Base-by-base conservation (phyloP, 2,113 vertebrate genomes). In the Scopus umbretta region DNA sequence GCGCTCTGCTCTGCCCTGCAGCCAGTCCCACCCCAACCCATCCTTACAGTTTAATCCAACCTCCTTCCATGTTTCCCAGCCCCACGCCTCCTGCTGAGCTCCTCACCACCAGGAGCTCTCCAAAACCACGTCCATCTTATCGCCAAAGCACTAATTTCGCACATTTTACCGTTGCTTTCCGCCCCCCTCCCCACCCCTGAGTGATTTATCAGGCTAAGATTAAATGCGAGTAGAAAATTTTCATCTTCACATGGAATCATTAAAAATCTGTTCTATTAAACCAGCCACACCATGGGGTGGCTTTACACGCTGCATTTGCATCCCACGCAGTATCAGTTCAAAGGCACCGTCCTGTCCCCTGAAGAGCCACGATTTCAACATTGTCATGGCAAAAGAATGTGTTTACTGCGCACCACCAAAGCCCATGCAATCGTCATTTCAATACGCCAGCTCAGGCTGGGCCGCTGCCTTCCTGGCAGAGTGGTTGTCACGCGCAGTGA, bases 191-290 rank as follows among this genome's bases (percentile, higher is more conserved):
- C 2, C 10, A 16, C 7, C 23, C 8, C 10, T 1, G 1, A 74
- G 66, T 58, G 53, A 94, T 86, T 95, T 93, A 88, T 65, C 62
- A 80, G 40, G 40, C 70, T 70, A 38, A 95, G 78, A 92, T 86
- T 85, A 93, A 96, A 86, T 10, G 9, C 10, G 3, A 82, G 78
- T 16, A 80, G 58, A 75, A 95, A 73, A 82, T 70, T 85, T 88
- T 90, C 40, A 42, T 92, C 74, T 90, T 95, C 74, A 55, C 36
- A 32, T 9, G 21, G 85, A 95, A 88, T 73, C 84, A 76, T 0
- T 82, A 87, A 74, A 86, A 94, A 91, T 88, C 74, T 90, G 81
- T 25, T 53, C 67, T 30, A 73, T 90, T 76, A 97, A 95, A 85
- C 36, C 74, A 52, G 62, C 0, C 0, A 0, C 93, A 66, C 81